Base-by-base conservation (phyloP, 2,797 vertebrate species). In the Lates japonicus region DNA sequence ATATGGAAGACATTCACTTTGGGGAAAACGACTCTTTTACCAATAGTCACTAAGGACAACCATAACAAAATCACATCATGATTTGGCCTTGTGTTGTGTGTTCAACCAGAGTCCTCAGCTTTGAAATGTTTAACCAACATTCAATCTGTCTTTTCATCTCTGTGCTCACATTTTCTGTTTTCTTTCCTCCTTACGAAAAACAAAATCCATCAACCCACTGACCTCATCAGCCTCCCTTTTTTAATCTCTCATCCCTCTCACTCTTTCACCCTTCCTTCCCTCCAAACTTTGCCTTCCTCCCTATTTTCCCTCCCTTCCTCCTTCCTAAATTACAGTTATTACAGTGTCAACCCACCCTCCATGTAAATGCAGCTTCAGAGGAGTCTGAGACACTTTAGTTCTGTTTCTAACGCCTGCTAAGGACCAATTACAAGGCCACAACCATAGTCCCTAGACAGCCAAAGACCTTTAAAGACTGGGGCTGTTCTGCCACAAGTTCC, bases 251-350 rank as follows among this genome's bases (percentile, higher is more conserved):
- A 31, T 35, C 19, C 76, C 7, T 62, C 46, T 82, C 51, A 17
- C 62, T 58, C 46, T 12, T 59, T 71, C 65, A 60, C 39, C 65
- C 58, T 78, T 59, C 57, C 66, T 69, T 83, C 48, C 58, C 68
- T 65, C 68, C 46, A 78, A 83, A 82, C 70, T 74, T 78, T 77
- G 39, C 64, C 60, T 66, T 81, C 68, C 80, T 78, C 58, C 69
- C 66, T 42, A 2, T 29, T 64, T 81, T 83, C 69, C 81, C 82
- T 82, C 61, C 68, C 83, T 89, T 83, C 76, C 82, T 83, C 76
- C 4, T 85, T 68, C 63, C 80, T 81, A 87, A 93, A 94, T 94
- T 93, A 93, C 82, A 89, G 90, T 90, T 69, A 94, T 94, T 92
- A 93, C 61, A 1, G 76, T 79, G 84, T 85, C 91, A 87, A 80